These are phyloP conservation scores for Carabus problematicus DNA, from an alignment of 2,888 invertebrate genomes.

Conservation along the genomic window DNA sequence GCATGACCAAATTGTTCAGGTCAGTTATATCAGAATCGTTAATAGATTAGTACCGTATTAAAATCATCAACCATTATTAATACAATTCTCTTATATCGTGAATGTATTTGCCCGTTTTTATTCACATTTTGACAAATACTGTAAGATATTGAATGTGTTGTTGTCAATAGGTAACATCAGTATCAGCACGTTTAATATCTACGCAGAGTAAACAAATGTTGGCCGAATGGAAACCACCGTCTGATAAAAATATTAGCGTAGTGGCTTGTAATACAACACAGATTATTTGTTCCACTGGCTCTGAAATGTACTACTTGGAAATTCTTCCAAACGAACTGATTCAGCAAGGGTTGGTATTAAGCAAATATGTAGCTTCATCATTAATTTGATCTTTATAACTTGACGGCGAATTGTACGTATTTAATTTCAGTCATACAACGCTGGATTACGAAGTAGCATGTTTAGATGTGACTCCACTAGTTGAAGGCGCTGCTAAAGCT, in stretches of 20 bases:
- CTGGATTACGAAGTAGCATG: constrained; percentile 97
- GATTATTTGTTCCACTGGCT: constrained; percentile 86
- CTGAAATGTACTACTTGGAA: constrained; percentile 83
- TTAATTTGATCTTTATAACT: background rate
- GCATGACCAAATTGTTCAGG: constrained; percentile 78
- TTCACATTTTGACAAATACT: too few species aligned
- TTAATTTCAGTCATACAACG: constrained; percentile 56
- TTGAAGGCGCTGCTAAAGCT: constrained; percentile 67
- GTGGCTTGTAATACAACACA: constrained; percentile 82
- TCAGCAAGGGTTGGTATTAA: constrained; percentile 62
- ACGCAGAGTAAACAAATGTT: constrained; percentile 70
- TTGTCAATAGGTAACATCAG: constrained; percentile 62
- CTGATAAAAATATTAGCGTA: constrained; percentile 82
- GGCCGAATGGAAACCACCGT: constrained; percentile 76
- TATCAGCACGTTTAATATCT: constrained; percentile 75
- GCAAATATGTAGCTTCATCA: too few species aligned
- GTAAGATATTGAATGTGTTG: background rate
- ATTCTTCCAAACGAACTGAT: constrained; percentile 71
- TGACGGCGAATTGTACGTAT: background rate
- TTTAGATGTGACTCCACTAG: constrained; percentile 87
- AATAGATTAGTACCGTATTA: too few species aligned
- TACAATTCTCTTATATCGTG: background rate
- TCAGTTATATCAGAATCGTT: constrained; percentile 47
- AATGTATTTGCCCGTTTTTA: background rate
- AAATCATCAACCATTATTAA: too few species aligned